Evolutionary conservation across 1,140 invertebrate genomes (phyloP).

Genomic region (Solen grandis): DNA sequence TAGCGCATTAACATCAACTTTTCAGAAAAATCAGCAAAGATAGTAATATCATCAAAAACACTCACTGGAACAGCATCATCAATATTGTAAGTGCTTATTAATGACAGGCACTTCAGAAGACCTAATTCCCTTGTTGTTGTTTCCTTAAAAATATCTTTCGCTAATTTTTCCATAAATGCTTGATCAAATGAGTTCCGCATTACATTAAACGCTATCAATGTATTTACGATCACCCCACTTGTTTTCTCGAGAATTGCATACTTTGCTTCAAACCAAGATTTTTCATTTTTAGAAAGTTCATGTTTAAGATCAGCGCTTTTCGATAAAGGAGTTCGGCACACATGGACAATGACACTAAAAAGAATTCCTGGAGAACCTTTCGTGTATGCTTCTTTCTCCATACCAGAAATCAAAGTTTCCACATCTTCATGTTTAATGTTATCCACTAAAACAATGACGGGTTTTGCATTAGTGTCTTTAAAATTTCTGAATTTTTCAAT

Average conservation of each 20-base stretch:
- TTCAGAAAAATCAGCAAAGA: not conserved
- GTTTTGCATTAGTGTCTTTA: slow-evolving; percentile 23
- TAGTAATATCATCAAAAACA: slow-evolving; percentile 33
- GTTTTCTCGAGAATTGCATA: slow-evolving; percentile 15
- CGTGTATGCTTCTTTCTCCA: slow-evolving; percentile 28
- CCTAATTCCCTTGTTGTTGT: slow-evolving; percentile 11
- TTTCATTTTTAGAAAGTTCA: slow-evolving; percentile 1
- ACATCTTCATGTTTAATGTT: slow-evolving; percentile 25
- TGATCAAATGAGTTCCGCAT: slow-evolving; percentile 46
- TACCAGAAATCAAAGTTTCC: not conserved
- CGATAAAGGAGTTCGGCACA: slow-evolving; percentile 16
- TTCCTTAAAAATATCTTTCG: slow-evolving; percentile 9
- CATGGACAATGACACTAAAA: slow-evolving; percentile 23
- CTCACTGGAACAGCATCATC: no score
- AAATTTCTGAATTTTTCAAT: slow-evolving; percentile 30
- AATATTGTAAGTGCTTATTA: slow-evolving; percentile 21
- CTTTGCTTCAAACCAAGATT: slow-evolving; percentile 37
- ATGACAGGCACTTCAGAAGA: slow-evolving; percentile 7
- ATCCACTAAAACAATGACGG: slow-evolving; percentile 24
- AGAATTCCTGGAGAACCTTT: slow-evolving; percentile 27
- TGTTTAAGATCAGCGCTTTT: not conserved
- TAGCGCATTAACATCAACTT: not conserved
- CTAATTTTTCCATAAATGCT: slow-evolving; percentile 8
- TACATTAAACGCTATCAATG: slow-evolving; percentile 29
- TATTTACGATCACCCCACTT: slow-evolving; percentile 12